Evolutionary conservation across 2,797 vertebrate genomes (phyloP).

Genomic region (Neopelma chrysocephalum): DNA sequence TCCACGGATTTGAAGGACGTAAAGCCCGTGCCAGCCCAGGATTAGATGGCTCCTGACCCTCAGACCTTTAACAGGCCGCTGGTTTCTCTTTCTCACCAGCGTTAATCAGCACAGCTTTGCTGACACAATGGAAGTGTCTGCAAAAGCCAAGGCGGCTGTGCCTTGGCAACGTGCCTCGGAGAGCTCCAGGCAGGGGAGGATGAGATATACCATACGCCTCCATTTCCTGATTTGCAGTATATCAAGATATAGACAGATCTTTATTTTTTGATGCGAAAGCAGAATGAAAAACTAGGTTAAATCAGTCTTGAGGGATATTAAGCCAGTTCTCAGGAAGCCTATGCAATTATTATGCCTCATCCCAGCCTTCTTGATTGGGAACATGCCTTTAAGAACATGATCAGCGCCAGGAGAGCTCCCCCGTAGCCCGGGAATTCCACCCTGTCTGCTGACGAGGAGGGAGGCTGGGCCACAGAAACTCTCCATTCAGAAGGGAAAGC

Average conservation of each 20-base stretch:
- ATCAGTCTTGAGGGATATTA: slow-evolving; percentile 52
- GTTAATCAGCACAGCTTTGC: slow-evolving; percentile 49
- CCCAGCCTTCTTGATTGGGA: slow-evolving; percentile 59
- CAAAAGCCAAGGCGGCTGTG: slow-evolving; percentile 12
- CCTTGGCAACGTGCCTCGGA: slow-evolving; percentile 39
- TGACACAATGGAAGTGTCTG: slow-evolving; percentile 47
- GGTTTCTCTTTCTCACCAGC: slow-evolving; percentile 14
- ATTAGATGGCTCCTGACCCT: slow-evolving; percentile 32
- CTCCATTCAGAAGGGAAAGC: slow-evolving; percentile 52
- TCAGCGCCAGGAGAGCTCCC: slow-evolving; percentile 53
- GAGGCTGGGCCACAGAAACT: slow-evolving; percentile 44
- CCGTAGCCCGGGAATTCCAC: slow-evolving; percentile 57
- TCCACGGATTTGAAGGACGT: neutral
- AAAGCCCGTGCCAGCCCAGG: neutral
- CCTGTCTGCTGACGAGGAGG: slow-evolving; percentile 46
- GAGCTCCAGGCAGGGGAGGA: slow-evolving; percentile 55
- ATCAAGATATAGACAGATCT: slow-evolving; percentile 55
- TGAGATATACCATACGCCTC: slow-evolving; percentile 65
- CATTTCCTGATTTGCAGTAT: slow-evolving; percentile 50
- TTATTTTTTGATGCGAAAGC: slow-evolving; percentile 48
- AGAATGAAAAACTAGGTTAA: slow-evolving; percentile 63
- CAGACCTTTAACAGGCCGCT: slow-evolving; percentile 42
- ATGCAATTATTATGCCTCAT: slow-evolving; percentile 59
- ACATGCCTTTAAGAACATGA: slow-evolving; percentile 65
- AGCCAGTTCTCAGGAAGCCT: slow-evolving; percentile 61